Evolutionary conservation across 2,113 vertebrate genomes (phyloP), one percentile per base, ranked within the genome.

Genomic region (Scophthalmus maximus): DNA sequence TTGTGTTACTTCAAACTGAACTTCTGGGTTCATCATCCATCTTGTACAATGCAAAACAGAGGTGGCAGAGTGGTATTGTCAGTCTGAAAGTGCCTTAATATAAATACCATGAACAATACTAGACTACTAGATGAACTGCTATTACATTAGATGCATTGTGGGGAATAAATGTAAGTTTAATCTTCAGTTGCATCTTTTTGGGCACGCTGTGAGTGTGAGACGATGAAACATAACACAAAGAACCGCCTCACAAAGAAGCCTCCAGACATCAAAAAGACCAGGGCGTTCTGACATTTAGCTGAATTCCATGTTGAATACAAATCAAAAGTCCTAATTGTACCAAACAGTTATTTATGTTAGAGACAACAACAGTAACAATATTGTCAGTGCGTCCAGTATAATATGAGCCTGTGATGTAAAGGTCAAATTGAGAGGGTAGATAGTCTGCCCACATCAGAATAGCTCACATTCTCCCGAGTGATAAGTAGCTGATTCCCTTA

Each of bases 401-500:
- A 73, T 63, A 23, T 50, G 62, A 52, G 23, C 8, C 12, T 49
- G 22, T 25, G 65, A 68, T 12, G 30, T 18, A 57, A 68, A 81
- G 68, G 73, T 75, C 78, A 52, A 64, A 59, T 22, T 30, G 53
- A 44, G 36, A 2, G 46, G 18, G 67, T 42, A 60, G 67, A 49
- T 72, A 12, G 74, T 55, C 69, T 50, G 36, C 67, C 81, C 78
- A 88, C 79, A 5, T 14, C 30, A 46, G 50, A 75, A 81, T 82
- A 78, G 71, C 78, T 84, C 29, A 83, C 44, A 85, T 75, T 85
- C 77, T 70, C 44, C n/a, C 23, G 27, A n/a, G 53, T 76, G 65
- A 46, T 73, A 77, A 72, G 59, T n/a, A n/a, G n/a, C n/a, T n/a
- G n/a, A n/a, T n/a, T n/a, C n/a, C n/a, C n/a, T n/a, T n/a, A n/a